Conservation (phyloP, 2,797 vertebrate genomes). For the Okamejei kenojei region DNA sequence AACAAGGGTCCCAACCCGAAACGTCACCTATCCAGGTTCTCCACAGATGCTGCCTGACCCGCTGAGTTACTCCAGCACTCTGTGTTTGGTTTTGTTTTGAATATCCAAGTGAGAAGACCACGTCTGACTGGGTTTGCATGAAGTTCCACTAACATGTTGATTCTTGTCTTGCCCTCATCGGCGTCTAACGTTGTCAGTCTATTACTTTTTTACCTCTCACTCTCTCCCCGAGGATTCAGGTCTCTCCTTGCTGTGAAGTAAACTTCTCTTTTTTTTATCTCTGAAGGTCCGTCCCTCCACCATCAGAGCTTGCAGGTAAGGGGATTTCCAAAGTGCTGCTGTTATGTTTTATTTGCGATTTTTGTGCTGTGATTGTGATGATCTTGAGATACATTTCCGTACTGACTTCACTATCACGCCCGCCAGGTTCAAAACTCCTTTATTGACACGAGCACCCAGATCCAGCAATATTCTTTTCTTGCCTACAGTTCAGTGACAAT, state of each 20-base stretch:
- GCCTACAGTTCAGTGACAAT: too few species aligned
- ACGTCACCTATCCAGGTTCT: too few species aligned
- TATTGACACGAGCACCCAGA: too few species aligned
- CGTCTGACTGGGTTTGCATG: background rate
- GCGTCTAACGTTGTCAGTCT: background rate
- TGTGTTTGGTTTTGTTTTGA: too few species aligned
- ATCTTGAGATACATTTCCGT: background rate
- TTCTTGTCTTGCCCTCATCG: background rate
- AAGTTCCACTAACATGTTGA: background rate
- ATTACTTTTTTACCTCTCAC: too few species aligned
- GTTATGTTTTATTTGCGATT: background rate
- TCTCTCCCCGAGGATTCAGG: background rate
- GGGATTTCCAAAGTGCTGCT: constrained; percentile 13
- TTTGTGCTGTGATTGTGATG: background rate
- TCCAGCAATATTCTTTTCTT: too few species aligned
- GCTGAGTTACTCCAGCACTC: too few species aligned
- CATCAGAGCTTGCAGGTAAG: constrained; percentile 31
- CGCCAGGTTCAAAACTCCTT: too few species aligned
- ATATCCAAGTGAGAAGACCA: background rate
- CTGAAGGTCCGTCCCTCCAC: background rate
- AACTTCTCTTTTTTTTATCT: background rate
- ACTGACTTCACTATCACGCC: background rate
- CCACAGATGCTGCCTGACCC: too few species aligned
- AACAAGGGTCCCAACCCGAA: too few species aligned
- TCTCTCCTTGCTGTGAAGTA: background rate